A percentile compares a stretch with the other conserved stretches of the same genome.
These are phyloP conservation scores for Helobdella robusta DNA, from an alignment of 2,888 invertebrate species.

Conservation along the genomic window DNA sequence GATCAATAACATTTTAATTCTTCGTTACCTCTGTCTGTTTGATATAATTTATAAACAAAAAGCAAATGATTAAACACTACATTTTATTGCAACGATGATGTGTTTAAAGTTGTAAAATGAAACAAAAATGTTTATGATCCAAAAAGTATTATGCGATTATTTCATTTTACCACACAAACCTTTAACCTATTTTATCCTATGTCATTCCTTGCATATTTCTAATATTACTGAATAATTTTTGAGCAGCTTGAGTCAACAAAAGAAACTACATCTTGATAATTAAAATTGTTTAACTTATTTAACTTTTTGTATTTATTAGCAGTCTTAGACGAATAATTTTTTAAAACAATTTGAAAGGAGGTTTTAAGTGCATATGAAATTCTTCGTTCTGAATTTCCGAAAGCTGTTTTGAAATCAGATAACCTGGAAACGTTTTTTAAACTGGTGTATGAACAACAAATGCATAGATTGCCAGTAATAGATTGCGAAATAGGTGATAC, in stretches of 20 bases:
- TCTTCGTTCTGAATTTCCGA: conserved; percentile 40
- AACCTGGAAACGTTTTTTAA: conserved; percentile 40
- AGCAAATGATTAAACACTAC: too few relatives aligned
- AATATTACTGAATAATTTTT: too few relatives aligned
- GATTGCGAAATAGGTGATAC: conserved; percentile 40
- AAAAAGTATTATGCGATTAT: too few relatives aligned
- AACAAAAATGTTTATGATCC: too few relatives aligned
- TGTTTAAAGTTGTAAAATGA: too few relatives aligned
- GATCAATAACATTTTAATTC: too few relatives aligned
- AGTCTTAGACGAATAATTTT: background rate
- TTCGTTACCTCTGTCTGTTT: too few relatives aligned
- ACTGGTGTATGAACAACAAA: conserved; percentile 20
- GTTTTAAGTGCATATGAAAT: conserved; percentile 41
- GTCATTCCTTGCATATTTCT: too few relatives aligned
- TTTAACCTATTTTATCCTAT: too few relatives aligned
- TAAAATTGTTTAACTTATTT: background rate
- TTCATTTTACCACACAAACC: too few relatives aligned
- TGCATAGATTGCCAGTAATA: conserved; percentile 26
- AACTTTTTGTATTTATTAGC: background rate
- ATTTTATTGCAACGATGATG: too few relatives aligned
- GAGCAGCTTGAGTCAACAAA: background rate
- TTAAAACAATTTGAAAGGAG: conserved; percentile 35
- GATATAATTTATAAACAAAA: too few relatives aligned
- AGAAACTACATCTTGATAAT: background rate
- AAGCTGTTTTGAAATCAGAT: conserved; percentile 39